Conservation (phyloP, 2,113 vertebrate genomes). For the Prinia subflava region DNA sequence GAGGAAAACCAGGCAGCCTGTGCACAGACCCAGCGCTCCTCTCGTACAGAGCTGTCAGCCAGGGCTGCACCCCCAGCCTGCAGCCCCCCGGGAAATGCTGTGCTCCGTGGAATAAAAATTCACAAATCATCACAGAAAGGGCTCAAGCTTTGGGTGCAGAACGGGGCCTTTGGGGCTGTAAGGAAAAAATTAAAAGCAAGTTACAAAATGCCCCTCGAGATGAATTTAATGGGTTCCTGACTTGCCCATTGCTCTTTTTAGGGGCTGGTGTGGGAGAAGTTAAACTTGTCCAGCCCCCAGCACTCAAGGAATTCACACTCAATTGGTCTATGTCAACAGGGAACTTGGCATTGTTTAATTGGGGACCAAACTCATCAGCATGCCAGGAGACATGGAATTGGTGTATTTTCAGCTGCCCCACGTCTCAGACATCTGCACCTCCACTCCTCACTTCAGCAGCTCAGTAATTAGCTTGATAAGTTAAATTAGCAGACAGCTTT, state of each 20-base stretch:
- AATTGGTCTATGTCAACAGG: not conserved
- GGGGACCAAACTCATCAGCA: not conserved
- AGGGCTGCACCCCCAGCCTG: not conserved
- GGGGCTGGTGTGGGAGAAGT: not conserved
- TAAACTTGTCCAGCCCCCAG: not conserved
- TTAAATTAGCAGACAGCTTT: not conserved
- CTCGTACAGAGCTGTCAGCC: not conserved
- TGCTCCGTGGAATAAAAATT: not conserved
- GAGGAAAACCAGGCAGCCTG: not conserved
- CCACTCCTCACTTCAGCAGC: not conserved
- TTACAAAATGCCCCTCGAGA: not conserved
- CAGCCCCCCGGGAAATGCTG: not conserved
- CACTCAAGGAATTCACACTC: not conserved
- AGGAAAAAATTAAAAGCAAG: not conserved
- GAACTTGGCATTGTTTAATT: not conserved
- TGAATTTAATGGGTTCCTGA: not conserved
- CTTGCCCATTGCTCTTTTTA: not conserved
- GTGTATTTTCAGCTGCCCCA: not conserved
- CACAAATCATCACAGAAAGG: not conserved
- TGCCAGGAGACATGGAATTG: not conserved
- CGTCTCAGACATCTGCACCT: not conserved
- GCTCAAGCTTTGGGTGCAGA: not conserved
- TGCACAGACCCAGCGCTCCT: not conserved
- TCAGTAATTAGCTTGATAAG: not conserved
- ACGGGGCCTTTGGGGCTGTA: accelerated